Evolutionary conservation across 2,113 vertebrate species (phyloP), one percentile per base, ranked within the genome.

Genomic region (Forbesichthys agassizii): DNA sequence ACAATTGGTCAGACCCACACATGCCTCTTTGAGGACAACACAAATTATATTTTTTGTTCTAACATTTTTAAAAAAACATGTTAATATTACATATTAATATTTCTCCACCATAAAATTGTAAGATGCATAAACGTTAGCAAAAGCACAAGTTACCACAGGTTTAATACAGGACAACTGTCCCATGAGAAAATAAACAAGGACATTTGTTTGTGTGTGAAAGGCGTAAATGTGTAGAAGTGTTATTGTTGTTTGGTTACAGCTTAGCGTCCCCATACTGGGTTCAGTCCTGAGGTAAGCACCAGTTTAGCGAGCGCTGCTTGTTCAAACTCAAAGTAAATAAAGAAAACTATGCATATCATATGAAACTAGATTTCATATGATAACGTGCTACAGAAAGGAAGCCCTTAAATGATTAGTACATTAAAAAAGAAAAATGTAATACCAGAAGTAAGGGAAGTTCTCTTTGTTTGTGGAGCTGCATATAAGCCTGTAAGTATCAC

Each of bases 271-370:
- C 84, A 82, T 78, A 75, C 81, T 88, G 88, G 88, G 88, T 88
- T 88, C 86, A 89, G 88, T 92, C 92, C 90, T 93, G 93, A 93
- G 93, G 88, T 92, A 92, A 90, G 90, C 90, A 90, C 90, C 88
- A 88, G 86, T 88, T 89, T 89, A 78, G 89, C 84, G 79, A 89
- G 87, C 66, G 61, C 79, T 82, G 73, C 82, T 85, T 89, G 68
- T 71, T 79, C 11, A 48, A 73, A 33, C 14, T 33, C 64, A 66
- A 66, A 49, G 64, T 66, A 53, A 73, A 13, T 33, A 8, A 42
- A 60, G 27, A 60, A 60, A 42, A 60, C 11, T 12, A 64, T 49
- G 60, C 61, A 77, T 86, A 79, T 79, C 68, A 87, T 67, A 76
- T 82, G 80, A 84, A 66, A 86, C 78, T 81, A 90, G 74, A 72